phyloP scores from a whole-genome alignment of 2,113 vertebrate species.

The Bubo blakistoni region DNA sequence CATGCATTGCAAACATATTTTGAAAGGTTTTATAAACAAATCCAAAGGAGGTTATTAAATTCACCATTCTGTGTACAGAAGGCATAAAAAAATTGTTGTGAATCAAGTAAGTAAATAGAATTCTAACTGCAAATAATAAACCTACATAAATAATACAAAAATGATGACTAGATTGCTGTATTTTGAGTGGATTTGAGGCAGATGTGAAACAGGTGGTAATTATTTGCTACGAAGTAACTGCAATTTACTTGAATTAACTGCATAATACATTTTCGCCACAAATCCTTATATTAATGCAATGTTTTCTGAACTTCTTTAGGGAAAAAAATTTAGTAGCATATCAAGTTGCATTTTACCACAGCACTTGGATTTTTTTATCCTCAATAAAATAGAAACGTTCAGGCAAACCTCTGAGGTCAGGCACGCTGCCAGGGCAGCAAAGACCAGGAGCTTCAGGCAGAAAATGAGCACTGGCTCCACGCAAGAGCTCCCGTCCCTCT shows the following conservation, averaged over 20 bases:
- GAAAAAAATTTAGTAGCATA: background rate
- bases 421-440: background rate
- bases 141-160: slow-evolving; percentile 18
- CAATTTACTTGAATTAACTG: slow-evolving; percentile 49
- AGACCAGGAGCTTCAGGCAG: background rate
- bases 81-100: slow-evolving; percentile 29
- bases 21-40: slow-evolving; percentile 34
- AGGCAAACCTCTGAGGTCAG: background rate
- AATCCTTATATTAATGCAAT: background rate
- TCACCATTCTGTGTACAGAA: slow-evolving; percentile 23
- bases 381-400: background rate
- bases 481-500: background rate
- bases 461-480: background rate
- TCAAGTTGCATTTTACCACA: background rate
- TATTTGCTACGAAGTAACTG: slow-evolving; percentile 34
- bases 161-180: slow-evolving; percentile 30
- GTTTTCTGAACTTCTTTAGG: slow-evolving; percentile 1
- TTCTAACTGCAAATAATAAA: slow-evolving; percentile 38
- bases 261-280: slow-evolving; percentile 36
- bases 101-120: background rate
- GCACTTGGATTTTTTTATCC: background rate
- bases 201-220: slow-evolving; percentile 49
- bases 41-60: slow-evolving; percentile 38
- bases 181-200: slow-evolving; percentile 42
- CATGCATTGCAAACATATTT: background rate